These are phyloP conservation scores for Carassius gibelio DNA, from an alignment of 2,113 vertebrate species.

Conservation along the genomic window DNA sequence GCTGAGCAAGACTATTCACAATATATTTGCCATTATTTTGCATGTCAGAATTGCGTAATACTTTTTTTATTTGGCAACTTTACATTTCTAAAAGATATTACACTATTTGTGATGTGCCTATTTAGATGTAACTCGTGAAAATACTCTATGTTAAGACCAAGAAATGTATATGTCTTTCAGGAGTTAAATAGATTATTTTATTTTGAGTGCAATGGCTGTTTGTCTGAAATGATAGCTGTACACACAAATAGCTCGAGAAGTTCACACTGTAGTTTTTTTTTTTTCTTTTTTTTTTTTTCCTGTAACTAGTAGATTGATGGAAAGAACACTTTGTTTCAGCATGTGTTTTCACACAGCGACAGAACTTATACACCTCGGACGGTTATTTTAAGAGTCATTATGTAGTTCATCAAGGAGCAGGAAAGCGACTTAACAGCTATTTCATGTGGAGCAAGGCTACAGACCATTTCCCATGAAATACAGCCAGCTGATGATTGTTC, in stretches of 20 bases:
- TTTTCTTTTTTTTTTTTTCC: slow-evolving; percentile 10
- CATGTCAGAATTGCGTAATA: background rate
- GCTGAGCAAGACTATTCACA: background rate
- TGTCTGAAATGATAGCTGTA: background rate
- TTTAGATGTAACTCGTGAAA: too few relatives aligned
- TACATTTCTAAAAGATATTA: background rate
- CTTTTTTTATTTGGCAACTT: background rate
- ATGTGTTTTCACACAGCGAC: background rate
- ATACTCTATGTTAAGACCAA: background rate
- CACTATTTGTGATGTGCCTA: background rate
- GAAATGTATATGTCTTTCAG: background rate
- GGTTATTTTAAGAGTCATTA: background rate
- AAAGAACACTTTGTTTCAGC: background rate
- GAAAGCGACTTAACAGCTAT: background rate
- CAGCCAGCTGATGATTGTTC: background rate
- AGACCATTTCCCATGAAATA: background rate
- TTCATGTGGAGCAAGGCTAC: background rate
- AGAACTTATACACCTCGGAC: background rate
- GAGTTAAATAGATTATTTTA: too few relatives aligned
- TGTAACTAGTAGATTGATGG: background rate
- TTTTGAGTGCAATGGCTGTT: too few relatives aligned
- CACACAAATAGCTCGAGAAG: slow-evolving; percentile 21
- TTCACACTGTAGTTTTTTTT: background rate
- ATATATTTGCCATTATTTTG: background rate
- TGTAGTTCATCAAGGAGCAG: background rate